Evolutionary conservation across 2,888 invertebrate genomes (phyloP).

Genomic region (Eulithis prunata): DNA sequence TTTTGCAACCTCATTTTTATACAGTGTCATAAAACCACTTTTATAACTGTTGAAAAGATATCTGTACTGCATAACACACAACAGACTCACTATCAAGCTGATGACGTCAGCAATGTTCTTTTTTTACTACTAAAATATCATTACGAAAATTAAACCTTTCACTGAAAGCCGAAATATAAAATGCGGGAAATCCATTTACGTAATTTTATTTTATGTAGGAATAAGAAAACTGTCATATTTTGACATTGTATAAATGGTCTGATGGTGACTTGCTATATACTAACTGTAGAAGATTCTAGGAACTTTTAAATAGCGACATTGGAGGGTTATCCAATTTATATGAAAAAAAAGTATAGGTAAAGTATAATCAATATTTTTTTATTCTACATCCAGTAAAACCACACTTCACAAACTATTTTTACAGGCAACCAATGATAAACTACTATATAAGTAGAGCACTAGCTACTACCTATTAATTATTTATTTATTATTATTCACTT

Average conservation of each 20-base stretch:
- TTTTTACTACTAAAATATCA: background rate
- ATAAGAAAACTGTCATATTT: slow-evolving; percentile 73
- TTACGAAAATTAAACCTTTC: slow-evolving; percentile 11
- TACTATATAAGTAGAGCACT: too few relatives aligned
- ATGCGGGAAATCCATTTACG: slow-evolving; percentile 58
- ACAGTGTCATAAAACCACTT: too few relatives aligned
- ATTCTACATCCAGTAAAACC: too few relatives aligned
- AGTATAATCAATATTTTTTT: background rate
- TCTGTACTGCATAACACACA: background rate
- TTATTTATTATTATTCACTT: too few relatives aligned
- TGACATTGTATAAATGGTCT: slow-evolving; percentile 75
- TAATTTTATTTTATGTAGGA: slow-evolving; percentile 76
- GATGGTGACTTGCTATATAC: slow-evolving; percentile 71
- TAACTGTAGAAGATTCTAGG: slow-evolving; percentile 68
- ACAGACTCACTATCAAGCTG: background rate
- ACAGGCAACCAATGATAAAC: too few relatives aligned
- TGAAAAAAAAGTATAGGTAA: background rate
- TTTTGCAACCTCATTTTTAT: too few relatives aligned
- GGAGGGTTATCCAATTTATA: slow-evolving; percentile 9
- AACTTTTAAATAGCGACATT: slow-evolving; percentile 16
- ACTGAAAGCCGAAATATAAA: background rate
- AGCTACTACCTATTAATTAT: too few relatives aligned
- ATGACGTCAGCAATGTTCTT: background rate
- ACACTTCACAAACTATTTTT: too few relatives aligned
- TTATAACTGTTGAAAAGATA: too few relatives aligned